Conservation (phyloP, 2,797 vertebrate genomes). For the Nyctibius grandis region DNA sequence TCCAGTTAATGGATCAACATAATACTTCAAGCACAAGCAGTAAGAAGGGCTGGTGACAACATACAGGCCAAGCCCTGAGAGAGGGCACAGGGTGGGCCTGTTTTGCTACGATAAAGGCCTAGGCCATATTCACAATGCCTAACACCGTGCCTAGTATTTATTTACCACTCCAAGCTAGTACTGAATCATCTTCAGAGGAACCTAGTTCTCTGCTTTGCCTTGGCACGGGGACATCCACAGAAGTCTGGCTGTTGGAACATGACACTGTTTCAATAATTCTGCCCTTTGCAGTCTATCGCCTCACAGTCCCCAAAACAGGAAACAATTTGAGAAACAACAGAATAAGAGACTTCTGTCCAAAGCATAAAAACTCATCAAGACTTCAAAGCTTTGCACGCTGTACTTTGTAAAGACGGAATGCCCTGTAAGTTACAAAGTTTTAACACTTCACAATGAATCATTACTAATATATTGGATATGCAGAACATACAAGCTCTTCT, state of each 20-base stretch:
- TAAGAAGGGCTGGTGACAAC: not conserved
- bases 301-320: not conserved
- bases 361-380: not conserved
- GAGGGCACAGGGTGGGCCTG: not conserved
- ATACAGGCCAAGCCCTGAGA: not conserved
- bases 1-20: not conserved
- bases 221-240: not conserved
- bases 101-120: not conserved
- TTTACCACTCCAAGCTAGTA: not conserved
- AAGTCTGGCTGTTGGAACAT: not conserved
- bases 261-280: not conserved
- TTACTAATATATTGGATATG: not conserved
- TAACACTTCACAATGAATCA: not conserved
- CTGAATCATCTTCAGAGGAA: not conserved
- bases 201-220: not conserved
- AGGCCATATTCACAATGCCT: not conserved
- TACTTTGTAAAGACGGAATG: not conserved
- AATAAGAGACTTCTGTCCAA: not conserved
- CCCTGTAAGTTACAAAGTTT: not conserved
- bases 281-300: not conserved
- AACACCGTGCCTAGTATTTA: not conserved
- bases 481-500: not conserved
- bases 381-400: not conserved
- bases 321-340: not conserved
- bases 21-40: not conserved